Base-by-base conservation (phyloP, 2,113 vertebrate genomes). In the Morone chrysops region DNA sequence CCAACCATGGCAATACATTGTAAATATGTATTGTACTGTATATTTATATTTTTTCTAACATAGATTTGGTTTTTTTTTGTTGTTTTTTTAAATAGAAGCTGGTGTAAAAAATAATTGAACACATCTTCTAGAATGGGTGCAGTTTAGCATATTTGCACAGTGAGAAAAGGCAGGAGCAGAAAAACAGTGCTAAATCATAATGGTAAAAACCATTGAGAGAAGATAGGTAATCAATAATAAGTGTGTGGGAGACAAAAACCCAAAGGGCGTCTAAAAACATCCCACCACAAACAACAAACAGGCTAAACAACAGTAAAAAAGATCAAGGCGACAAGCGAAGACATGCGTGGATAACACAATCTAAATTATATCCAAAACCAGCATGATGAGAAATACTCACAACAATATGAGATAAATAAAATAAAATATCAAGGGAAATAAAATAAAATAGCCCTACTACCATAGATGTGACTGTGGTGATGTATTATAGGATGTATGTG, bases 211-310 rank as follows among this genome's bases (percentile, higher is more conserved):
- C 66, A 70, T 5, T 14, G 65, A 78, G 20, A 51, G 56, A 25
- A 63, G 36, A 72, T 50, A 78, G 78, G 70, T 71, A 73, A 80
- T 85, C 80, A 89, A 75, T 81, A 81, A 83, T 53, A 38, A 80
- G 47, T 45, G 62, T 45, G 51, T 57, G 78, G 47, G 72, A 66
- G 50, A 67, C 47, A 74, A 71, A 83, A 83, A 70, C 79, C 78
- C 81, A 79, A 72, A 89, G 70, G 62, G 36, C 12, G 9, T 53
- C 62, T 51, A 73, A 79, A 80, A 80, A 69, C 63, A 80, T 82
- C 56, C 73, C 47, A 40, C 31, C 3, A 16, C 59, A 65, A 75
- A 82, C 69, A 69, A 76, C 63, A 83, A 62, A 60, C 62, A 76
- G 67, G 74, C 68, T 69, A 81, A 85, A 78, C 38, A 78, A 75